A percentile compares a stretch with the other conserved stretches of the same genome.
Conservation (phyloP, 2,888 invertebrate species). For the Diadegma fenestrale region DNA sequence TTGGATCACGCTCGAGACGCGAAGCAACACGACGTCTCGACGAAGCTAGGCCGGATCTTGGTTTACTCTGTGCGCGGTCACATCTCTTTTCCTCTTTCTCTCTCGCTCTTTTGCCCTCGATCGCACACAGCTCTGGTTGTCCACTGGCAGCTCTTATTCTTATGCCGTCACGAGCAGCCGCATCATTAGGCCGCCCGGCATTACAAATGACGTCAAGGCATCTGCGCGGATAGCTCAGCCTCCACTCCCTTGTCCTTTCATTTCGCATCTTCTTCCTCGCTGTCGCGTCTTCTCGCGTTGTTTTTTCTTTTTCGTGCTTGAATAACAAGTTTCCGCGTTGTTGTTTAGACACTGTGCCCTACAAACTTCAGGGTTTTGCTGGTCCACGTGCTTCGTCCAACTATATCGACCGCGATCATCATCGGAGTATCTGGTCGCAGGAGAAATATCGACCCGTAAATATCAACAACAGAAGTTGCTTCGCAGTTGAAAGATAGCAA, state of each 20-base stretch:
- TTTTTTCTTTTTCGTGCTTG: constrained; percentile 39
- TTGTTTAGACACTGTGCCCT: constrained; percentile 5
- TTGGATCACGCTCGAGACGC: constrained; percentile 62
- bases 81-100: constrained; percentile 18
- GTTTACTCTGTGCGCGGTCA: constrained; percentile 19
- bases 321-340: constrained; percentile 48
- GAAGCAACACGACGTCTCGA: constrained; percentile 60
- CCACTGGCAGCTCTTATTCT: constrained; percentile 74
- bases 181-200: constrained; percentile 79
- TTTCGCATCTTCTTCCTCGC: constrained; percentile 14
- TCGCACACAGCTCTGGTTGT: constrained; percentile 49
- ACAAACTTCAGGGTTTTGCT: neutral
- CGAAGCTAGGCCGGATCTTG: constrained; percentile 60
- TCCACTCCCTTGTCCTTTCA: constrained; percentile 45
- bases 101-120: constrained; percentile 44
- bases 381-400: neutral
- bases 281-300: constrained; percentile 21
- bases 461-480: constrained; percentile 26
- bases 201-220: constrained; percentile 78
- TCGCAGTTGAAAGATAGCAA: constrained; percentile 20
- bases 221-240: constrained; percentile 66
- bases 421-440: neutral
- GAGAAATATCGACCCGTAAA: neutral
- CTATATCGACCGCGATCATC: constrained; percentile 51
- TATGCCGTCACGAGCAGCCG: constrained; percentile 78